phyloP scores from a whole-genome alignment of 1,140 invertebrate species.

The Bombus confusus region DNA sequence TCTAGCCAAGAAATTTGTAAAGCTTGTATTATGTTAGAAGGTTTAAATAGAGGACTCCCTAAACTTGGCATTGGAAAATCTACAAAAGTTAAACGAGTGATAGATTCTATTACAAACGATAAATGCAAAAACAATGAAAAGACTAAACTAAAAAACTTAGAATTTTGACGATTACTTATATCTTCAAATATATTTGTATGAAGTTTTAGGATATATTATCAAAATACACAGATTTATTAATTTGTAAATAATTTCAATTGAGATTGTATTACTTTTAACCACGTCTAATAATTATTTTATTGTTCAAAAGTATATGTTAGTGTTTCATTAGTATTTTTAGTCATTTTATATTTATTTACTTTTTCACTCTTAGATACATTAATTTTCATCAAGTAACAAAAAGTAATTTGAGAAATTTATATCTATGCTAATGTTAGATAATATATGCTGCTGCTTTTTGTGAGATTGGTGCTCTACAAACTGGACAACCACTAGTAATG shows the following conservation, averaged over 20 bases:
- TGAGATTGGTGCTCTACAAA: constrained; percentile 87
- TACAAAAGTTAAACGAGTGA: constrained; percentile 87
- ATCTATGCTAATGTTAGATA: constrained; percentile 25
- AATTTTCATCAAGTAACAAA: background rate
- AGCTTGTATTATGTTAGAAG: constrained; percentile 97
- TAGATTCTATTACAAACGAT: constrained; percentile 41
- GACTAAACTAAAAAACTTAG: constrained; percentile 42
- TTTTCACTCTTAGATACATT: background rate
- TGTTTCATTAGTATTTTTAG: background rate
- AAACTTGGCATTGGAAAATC: constrained; percentile 93
- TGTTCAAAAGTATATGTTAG: background rate
- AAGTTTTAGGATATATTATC: constrained; percentile 43
- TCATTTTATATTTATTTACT: background rate
- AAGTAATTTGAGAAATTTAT: background rate
- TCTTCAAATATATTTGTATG: constrained; percentile 12
- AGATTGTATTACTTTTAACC: background rate
- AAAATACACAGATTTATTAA: constrained; percentile 1
- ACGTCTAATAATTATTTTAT: constrained; percentile 21
- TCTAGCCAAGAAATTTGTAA: constrained; percentile 98
- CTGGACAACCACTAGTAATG: constrained; percentile 87
- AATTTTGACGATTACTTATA: constrained; percentile 56
- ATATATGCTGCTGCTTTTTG: constrained; percentile 88
- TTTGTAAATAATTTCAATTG: background rate
- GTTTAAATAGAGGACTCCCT: constrained; percentile 96
- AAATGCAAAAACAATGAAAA: constrained; percentile 1